Percentiles rank a stretch among this genome's conserved stretches.
These are phyloP conservation scores for Drosophila tristis DNA, from an alignment of 1,140 invertebrate species.

Conservation along the genomic window DNA sequence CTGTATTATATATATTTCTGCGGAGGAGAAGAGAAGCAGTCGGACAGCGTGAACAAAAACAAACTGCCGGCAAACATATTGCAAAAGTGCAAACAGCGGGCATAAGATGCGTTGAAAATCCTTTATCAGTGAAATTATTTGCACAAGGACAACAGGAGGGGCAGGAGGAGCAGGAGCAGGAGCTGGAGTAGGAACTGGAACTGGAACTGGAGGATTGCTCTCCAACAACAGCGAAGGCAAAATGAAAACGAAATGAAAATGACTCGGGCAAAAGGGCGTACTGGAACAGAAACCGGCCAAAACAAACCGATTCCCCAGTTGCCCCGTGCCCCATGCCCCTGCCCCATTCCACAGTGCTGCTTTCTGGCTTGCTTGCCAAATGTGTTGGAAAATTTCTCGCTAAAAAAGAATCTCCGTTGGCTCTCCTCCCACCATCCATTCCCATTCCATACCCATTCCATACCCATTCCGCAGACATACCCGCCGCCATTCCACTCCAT, in stretches of 20 bases:
- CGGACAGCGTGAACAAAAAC: conserved; percentile 34
- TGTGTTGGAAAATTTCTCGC: conserved; percentile 80
- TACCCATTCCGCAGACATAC: conserved; percentile 1
- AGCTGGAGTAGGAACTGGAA: conserved; percentile 6
- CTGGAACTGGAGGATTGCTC: conserved; percentile 2
- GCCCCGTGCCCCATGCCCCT: neutral
- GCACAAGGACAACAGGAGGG: conserved; percentile 62
- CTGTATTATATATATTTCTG: conserved; percentile 41
- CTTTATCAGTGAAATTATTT: conserved; percentile 82
- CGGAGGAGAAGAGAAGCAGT: neutral
- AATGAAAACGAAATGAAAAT: conserved; percentile 37
- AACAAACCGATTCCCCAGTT: conserved; percentile 60
- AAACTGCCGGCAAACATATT: conserved; percentile 71
- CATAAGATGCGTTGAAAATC: conserved; percentile 81
- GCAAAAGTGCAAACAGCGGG: conserved; percentile 75
- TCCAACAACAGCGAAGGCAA: conserved; percentile 9
- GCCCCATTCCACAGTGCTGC: neutral
- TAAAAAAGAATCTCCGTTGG: conserved; percentile 45
- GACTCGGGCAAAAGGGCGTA: conserved; percentile 39
- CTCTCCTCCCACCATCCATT: neutral
- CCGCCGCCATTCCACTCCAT: conserved; percentile 19
- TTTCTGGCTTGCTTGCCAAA: conserved; percentile 57
- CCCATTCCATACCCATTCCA: conserved; percentile 28
- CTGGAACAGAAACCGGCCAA: conserved; percentile 53
- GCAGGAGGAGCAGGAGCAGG: conserved; percentile 1